Conservation (phyloP, 2,888 invertebrate genomes). For the Proisotoma minuta region DNA sequence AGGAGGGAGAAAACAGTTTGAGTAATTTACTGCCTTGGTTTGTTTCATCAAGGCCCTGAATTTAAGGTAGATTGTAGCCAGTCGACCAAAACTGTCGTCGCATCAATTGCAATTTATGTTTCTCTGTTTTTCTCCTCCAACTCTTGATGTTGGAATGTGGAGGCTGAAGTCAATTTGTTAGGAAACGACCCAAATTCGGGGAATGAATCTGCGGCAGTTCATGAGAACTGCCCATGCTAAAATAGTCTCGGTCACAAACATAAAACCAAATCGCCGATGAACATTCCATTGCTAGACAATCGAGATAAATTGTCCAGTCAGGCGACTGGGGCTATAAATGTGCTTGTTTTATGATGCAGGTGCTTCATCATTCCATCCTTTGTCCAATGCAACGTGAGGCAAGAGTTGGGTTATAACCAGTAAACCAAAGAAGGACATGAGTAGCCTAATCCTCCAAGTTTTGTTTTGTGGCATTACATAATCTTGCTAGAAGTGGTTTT, state of each 20-base stretch:
- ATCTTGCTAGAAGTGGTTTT: background rate
- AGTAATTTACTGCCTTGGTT: background rate
- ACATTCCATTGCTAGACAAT: slow-evolving; percentile 3
- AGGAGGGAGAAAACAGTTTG: slow-evolving; percentile 2
- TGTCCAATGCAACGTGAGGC: background rate
- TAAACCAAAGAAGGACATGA: background rate
- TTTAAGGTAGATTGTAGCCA: too few species aligned
- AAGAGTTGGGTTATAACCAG: background rate
- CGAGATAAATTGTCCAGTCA: slow-evolving; percentile 1
- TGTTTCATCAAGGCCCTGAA: too few species aligned
- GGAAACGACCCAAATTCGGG: too few species aligned
- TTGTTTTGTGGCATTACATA: background rate
- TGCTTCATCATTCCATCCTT: slow-evolving; percentile 5
- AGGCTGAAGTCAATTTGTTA: background rate
- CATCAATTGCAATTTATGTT: background rate
- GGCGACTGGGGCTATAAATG: background rate
- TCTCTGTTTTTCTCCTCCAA: too few species aligned
- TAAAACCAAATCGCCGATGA: background rate
- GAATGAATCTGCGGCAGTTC: too few species aligned
- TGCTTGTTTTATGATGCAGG: slow-evolving; percentile 10
- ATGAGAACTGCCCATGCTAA: too few species aligned
- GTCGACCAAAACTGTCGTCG: too few species aligned
- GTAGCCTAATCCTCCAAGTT: background rate
- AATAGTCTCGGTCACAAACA: too few species aligned
- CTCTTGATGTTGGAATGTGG: too few species aligned